Conservation (phyloP, 1,140 invertebrate genomes). For the Drosophila pallidifrons region DNA sequence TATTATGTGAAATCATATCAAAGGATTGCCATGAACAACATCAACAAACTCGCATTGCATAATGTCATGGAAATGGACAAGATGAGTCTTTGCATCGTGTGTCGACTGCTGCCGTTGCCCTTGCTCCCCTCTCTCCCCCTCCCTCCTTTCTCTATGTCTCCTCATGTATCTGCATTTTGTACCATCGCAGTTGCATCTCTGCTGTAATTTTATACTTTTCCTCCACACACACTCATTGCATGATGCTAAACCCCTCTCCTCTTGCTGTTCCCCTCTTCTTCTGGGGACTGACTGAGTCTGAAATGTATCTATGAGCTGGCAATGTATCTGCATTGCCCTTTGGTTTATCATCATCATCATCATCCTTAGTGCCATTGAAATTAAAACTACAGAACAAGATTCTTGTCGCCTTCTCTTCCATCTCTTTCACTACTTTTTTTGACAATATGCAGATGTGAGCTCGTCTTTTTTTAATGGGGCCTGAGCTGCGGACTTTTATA, state of each 20-base stretch:
- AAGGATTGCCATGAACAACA: conserved; percentile 73
- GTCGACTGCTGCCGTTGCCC: conserved; percentile 8
- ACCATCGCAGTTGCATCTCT: conserved; percentile 43
- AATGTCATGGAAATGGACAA: conserved; percentile 53
- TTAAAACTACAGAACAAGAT: conserved; percentile 29
- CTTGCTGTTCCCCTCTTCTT: background rate
- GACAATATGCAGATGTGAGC: conserved; percentile 25
- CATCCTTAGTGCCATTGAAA: conserved; percentile 40
- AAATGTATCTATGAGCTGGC: conserved; percentile 52
- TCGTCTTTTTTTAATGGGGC: conserved; percentile 16
- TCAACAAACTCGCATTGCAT: conserved; percentile 66
- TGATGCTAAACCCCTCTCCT: background rate
- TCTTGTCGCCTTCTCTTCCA: background rate
- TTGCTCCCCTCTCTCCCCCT: background rate
- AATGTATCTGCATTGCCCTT: conserved; percentile 43
- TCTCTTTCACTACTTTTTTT: background rate
- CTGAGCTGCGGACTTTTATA: too few relatives aligned
- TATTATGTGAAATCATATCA: conserved; percentile 80
- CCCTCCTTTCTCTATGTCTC: background rate
- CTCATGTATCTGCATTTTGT: conserved; percentile 21
- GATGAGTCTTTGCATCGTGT: conserved; percentile 15
- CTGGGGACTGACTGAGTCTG: background rate
- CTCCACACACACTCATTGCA: conserved; percentile 25
- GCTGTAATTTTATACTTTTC: conserved; percentile 69
- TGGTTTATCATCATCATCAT: conserved; percentile 36